A percentile compares a stretch with the other conserved stretches of the same genome.
Conservation (phyloP, 2,797 vertebrate species). For the Acestrorhynchus altus region DNA sequence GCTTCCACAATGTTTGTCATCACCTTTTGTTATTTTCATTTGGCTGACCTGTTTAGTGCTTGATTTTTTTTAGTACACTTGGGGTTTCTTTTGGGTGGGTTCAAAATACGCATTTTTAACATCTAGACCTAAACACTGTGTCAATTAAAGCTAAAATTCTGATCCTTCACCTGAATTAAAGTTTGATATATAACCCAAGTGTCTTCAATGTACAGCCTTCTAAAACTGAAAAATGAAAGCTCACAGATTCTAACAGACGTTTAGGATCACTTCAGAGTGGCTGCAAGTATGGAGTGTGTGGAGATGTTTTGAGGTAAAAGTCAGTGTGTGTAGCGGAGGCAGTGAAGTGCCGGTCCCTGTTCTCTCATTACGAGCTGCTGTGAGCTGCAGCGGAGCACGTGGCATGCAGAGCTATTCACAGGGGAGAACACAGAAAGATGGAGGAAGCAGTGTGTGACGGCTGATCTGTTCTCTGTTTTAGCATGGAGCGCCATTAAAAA, state of each 20-base stretch:
- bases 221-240: too few species aligned
- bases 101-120: too few species aligned
- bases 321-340: background rate
- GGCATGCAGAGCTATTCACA: conserved; percentile 26
- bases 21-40: too few species aligned
- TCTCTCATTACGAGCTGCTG: conserved; percentile 56
- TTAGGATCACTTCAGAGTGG: background rate
- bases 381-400: conserved; percentile 45
- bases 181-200: too few species aligned
- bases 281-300: background rate
- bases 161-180: too few species aligned
- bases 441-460: background rate
- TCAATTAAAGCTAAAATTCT: too few species aligned
- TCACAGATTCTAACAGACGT: background rate
- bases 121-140: too few species aligned
- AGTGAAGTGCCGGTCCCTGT: conserved; percentile 45
- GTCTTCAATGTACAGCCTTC: too few species aligned
- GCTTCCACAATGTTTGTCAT: too few species aligned
- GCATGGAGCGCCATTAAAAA: conserved; percentile 4
- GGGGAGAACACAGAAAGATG: conserved; percentile 46
- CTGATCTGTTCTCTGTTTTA: conserved; percentile 26
- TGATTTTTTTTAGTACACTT: too few species aligned
- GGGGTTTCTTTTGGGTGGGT: too few species aligned
- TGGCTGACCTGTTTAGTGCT: too few species aligned
- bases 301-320: conserved; percentile 9